Conservation (phyloP, 2,113 vertebrate genomes). For the Osmerus mordax region DNA sequence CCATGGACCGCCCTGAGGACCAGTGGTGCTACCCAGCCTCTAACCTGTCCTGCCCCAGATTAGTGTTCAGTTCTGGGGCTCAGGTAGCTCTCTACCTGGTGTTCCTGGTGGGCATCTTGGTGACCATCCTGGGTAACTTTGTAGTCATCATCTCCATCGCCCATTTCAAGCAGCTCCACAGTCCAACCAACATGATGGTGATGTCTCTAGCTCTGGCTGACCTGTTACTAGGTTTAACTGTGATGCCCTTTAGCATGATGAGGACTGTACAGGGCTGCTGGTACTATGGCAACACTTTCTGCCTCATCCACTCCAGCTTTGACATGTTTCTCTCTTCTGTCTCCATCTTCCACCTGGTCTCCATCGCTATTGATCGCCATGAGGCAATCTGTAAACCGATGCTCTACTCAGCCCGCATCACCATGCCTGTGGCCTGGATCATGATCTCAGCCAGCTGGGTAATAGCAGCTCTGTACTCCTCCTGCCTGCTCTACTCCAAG, state of each 20-base stretch:
- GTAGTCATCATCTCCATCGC: slow-evolving; percentile 3
- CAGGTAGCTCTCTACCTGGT: no score
- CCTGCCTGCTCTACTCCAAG: slow-evolving; percentile 34
- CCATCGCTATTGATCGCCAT: background rate
- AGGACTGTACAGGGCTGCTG: background rate
- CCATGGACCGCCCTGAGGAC: no score
- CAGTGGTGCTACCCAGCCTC: no score
- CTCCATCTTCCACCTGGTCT: background rate
- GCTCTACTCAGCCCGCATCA: background rate
- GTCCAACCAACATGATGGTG: background rate
- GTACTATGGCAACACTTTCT: background rate
- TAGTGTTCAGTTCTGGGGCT: no score
- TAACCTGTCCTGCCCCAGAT: no score
- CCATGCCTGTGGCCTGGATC: background rate
- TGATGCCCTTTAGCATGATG: background rate
- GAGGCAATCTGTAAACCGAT: background rate
- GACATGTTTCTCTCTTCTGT: background rate
- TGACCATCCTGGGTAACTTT: background rate
- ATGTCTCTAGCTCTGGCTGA: background rate
- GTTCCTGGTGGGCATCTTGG: background rate
- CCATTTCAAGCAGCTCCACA: slow-evolving; percentile 1
- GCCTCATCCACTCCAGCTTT: background rate
- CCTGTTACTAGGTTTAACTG: background rate
- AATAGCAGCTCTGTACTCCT: background rate
- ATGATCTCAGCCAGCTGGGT: background rate